These are phyloP conservation scores for Athene cunicularia DNA, from an alignment of 2,113 vertebrate species.

Conservation along the genomic window DNA sequence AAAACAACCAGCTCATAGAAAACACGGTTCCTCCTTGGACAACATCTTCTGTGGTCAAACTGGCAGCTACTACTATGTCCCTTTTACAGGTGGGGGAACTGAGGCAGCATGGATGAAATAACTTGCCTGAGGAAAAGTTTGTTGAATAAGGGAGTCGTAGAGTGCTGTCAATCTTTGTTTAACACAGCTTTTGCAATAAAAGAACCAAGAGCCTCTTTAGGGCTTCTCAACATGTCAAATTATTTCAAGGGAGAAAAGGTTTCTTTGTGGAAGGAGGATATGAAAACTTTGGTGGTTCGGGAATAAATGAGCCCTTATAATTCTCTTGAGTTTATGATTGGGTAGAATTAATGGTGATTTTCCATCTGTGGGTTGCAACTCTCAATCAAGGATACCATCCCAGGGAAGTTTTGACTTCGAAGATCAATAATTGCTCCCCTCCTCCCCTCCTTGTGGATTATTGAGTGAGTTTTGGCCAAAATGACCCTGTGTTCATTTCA, in stretches of 20 bases:
- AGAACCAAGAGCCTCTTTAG: background rate
- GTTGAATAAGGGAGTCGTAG: background rate
- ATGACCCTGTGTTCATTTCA: background rate
- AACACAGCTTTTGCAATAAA: background rate
- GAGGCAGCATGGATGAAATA: background rate
- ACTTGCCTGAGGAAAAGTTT: background rate
- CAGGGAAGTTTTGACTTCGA: background rate
- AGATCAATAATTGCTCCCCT: background rate
- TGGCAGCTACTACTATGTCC: background rate
- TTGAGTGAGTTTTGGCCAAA: slow-evolving; percentile 7
- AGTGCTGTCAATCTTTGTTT: background rate
- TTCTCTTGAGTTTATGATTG: background rate
- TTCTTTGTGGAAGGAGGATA: background rate
- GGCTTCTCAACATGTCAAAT: background rate
- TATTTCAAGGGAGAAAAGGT: background rate
- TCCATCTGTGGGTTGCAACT: background rate
- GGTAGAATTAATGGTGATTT: background rate
- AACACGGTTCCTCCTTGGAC: background rate
- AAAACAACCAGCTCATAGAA: background rate
- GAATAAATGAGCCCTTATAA: background rate
- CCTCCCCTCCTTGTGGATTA: background rate
- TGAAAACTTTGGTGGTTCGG: background rate
- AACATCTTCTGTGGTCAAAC: background rate
- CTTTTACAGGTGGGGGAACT: background rate
- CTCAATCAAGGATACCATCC: background rate